Conservation (phyloP, 2,113 vertebrate species). For the Muscicapa adusta region DNA sequence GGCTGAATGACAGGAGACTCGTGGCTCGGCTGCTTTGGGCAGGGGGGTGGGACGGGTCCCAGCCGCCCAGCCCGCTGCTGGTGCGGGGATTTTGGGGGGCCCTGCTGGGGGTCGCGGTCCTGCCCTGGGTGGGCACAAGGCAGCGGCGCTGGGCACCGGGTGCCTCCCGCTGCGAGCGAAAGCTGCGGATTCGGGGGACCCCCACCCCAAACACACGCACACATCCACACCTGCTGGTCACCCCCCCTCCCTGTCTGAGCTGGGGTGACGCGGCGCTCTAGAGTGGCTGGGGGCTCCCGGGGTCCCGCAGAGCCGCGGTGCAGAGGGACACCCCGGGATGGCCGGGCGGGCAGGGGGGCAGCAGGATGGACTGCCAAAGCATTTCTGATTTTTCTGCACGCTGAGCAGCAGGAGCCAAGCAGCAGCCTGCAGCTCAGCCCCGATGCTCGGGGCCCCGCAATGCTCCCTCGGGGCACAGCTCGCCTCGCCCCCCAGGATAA, state of each 20-base stretch:
- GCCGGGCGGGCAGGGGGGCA: not conserved
- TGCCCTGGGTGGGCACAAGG: not conserved
- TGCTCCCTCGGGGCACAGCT: not conserved
- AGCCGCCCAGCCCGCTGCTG: not conserved
- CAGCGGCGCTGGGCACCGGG: not conserved
- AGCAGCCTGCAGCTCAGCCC: not conserved
- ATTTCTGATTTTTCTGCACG: fast-evolving
- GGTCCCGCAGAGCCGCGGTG: not conserved
- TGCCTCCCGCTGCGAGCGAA: not conserved
- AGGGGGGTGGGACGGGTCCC: not conserved
- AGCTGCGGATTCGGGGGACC: not conserved
- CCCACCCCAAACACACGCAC: not conserved
- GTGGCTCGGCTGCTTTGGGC: conserved; percentile 76
- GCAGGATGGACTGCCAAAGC: not conserved
- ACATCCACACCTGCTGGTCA: too few relatives aligned
- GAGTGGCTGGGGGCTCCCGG: not conserved
- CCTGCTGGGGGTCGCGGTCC: not conserved
- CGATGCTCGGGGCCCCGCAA: not conserved
- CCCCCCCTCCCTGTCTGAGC: fast-evolving
- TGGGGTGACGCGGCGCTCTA: too few relatives aligned
- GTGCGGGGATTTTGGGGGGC: not conserved
- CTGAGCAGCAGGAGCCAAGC: fast-evolving
- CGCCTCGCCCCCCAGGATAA: fast-evolving
- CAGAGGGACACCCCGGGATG: not conserved
- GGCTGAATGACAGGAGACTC: conserved; percentile 85